Conservation (phyloP, 92 coral and sea anemone genomes). For the Anthopleura xanthogrammica region DNA sequence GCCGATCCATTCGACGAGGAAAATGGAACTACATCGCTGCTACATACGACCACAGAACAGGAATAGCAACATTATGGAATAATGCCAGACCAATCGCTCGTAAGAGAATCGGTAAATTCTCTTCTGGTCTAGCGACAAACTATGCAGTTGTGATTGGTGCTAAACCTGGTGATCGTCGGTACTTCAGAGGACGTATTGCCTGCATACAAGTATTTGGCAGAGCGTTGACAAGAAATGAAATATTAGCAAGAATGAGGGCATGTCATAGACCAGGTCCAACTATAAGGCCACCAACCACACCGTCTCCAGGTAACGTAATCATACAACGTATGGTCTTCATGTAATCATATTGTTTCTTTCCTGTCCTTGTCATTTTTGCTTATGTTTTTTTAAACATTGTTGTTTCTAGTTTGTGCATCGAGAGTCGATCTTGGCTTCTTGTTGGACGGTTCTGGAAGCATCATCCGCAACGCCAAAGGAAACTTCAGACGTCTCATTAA, state of each 20-base stretch:
- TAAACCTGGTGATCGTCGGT: slow-evolving; percentile 39
- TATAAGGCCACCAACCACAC: slow-evolving; percentile 13
- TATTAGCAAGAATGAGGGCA: background rate
- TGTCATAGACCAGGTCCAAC: background rate
- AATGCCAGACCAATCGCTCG: slow-evolving; percentile 39
- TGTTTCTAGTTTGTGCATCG: slow-evolving; percentile 52
- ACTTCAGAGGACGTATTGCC: slow-evolving; percentile 49
- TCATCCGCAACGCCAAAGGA: slow-evolving; percentile 39
- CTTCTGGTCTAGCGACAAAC: slow-evolving; percentile 51
- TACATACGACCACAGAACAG: slow-evolving; percentile 46
- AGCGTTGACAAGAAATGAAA: slow-evolving; percentile 7
- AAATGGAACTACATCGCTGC: slow-evolving; percentile 56
- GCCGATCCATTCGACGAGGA: slow-evolving; percentile 44
- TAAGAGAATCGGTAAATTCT: slow-evolving; percentile 33
- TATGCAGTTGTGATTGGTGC: slow-evolving; percentile 40
- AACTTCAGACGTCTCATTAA: slow-evolving; percentile 66
- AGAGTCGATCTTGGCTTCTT: slow-evolving; percentile 73
- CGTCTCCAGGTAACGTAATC: slow-evolving; percentile 29
- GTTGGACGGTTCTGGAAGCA: slow-evolving; percentile 82
- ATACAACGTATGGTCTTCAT: too few species aligned
- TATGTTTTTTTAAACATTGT: background rate
- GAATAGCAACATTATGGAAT: slow-evolving; percentile 47
- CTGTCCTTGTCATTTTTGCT: background rate
- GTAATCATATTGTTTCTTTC: background rate
- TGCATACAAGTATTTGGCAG: slow-evolving; percentile 42